phyloP scores from a whole-genome alignment of 2,113 vertebrate species.

The Campylorhamphus procurvoides region DNA sequence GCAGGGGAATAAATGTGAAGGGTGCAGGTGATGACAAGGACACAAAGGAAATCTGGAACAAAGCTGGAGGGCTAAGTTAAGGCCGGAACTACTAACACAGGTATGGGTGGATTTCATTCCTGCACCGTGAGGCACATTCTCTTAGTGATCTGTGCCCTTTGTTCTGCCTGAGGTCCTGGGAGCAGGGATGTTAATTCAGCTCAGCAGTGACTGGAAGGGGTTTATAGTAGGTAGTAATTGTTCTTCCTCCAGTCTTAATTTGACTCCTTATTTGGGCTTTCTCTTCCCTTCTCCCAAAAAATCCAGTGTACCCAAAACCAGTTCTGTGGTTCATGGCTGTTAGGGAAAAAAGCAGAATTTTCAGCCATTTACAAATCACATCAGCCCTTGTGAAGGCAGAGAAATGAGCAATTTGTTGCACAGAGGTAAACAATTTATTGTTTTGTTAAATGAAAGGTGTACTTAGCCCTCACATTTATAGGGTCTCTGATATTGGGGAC shows the following conservation, averaged over 20 bases:
- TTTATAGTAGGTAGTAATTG: not conserved
- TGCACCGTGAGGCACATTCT: not conserved
- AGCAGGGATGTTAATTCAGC: not conserved
- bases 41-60: not conserved
- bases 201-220: not conserved
- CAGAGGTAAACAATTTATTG: not conserved
- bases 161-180: not conserved
- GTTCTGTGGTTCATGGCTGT: accelerated
- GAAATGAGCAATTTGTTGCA: not conserved
- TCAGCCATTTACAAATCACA: not conserved
- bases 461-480: not conserved
- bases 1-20: not conserved
- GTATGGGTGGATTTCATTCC: not conserved
- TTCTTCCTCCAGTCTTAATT: not conserved
- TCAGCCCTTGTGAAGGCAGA: not conserved
- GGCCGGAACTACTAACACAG: not conserved
- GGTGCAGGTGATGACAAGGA: not conserved
- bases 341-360: not conserved
- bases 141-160: not conserved
- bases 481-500: not conserved
- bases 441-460: slow-evolving; percentile 5
- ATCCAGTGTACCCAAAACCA: not conserved
- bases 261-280: not conserved
- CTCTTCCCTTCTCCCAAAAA: not conserved
- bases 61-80: not conserved